Base-by-base conservation (phyloP, 2,888 invertebrate species). In the Folsomia manolachei region DNA sequence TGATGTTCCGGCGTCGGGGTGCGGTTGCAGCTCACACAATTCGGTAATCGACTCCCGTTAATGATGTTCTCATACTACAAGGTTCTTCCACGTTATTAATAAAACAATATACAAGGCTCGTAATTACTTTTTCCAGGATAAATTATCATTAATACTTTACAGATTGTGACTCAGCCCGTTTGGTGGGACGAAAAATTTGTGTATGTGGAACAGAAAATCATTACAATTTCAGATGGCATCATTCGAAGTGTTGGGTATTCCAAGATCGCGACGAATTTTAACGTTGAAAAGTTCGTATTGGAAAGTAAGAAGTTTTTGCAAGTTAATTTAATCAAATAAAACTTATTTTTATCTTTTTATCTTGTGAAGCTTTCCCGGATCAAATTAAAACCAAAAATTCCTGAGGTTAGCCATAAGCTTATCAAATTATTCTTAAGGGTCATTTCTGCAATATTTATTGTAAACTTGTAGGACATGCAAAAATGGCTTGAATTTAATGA, bases 111-210 rank as follows among this genome's bases (percentile, higher is more conserved):
- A 11, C 18, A 11, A 51, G 18, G 18, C 18, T 51, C 9, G n/a
- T n/a, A 51, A 51, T 51, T 51, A 51, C 9, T 51, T 51, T n/a
- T n/a, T n/a, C n/a, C n/a, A n/a, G n/a, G 9, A 51, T 18, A 51
- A 51, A 51, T 51, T 51, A 11, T 51, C 9, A 51, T 51, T 14
- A 21, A 56, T 56, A 56, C n/a, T 14, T 63, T 63, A n/a, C n/a
- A 79, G 79, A 75, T 79, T n/a, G 68, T 78, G 24, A 77, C 78
- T 56, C 70, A 71, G 19, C 77, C 94, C 61, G 86, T 91, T 23
- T 92, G 90, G 85, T 95, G 94, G 94, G 94, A 95, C 81, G 92
- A 93, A 21, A 91, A 91, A 82, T 89, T 91, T 27, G 86, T 95
- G 75, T 95, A 92, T 83, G 85, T 94, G 75, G 94, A 94, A 82